Base-by-base conservation (phyloP, 2,888 invertebrate genomes). In the Phlogophora meticulosa region DNA sequence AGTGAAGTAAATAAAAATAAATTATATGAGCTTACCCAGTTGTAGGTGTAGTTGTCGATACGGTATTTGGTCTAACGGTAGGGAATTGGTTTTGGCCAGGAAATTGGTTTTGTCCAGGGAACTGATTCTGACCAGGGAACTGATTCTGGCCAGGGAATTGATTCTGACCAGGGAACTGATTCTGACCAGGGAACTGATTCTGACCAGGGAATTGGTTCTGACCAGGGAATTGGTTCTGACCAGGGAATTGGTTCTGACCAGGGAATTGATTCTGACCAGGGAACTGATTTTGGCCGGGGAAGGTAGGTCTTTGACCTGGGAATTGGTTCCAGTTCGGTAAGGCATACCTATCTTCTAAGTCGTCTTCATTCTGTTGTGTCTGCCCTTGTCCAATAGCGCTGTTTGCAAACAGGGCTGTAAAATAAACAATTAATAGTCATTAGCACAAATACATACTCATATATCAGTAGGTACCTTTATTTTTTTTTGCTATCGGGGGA, bases 261-360 rank as follows among this genome's bases (percentile, higher is more conserved):
- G 78, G 81, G 22, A 72, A 72, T 0, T 66, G 68, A 0, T 67
- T 66, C 11, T 74, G 81, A 0, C 68, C 73, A 0, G 80, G 81
- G 55, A 74, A 79, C 2, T 75, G 80, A 0, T 68, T 72, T 7
- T 73, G 78, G 0, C 57, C 60, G 0, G 66, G 76, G 22, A 72
- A 68, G 28, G 28, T 28, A 28, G 28, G 28, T 64, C 0, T 61
- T 62, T 17, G 81, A 0, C 72, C 72, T 0, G 80, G 78, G 38
- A 77, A 74, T 43, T 69, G 70, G 5, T 70, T 59, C 43, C 58
- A 55, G 46, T 22, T 56, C 7, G 57, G 70, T 32, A 56, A 66
- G 15, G 53, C 91, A 32, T 93, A 93, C 70, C 91, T 90, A 58
- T 94, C 92, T 4, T 93, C 93, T 58, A 93, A 75, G 15, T 84